Conservation (phyloP, 2,797 vertebrate species). For the Petrocephalus schoutedeni region DNA sequence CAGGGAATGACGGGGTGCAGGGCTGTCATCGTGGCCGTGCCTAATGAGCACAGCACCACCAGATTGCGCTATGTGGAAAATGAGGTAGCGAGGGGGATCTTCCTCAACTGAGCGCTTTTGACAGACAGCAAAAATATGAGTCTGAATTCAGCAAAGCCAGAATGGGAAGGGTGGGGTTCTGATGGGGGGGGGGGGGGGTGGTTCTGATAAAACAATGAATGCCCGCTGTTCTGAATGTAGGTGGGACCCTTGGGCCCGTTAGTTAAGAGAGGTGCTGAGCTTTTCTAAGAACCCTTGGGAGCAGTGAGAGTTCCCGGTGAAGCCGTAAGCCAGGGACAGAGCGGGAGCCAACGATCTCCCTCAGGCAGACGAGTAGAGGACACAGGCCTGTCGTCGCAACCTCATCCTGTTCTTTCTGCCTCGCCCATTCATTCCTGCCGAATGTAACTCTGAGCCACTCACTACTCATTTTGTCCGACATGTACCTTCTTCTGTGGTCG, state of each 20-base stretch:
- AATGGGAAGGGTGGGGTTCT: neutral
- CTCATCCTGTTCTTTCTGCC: no score
- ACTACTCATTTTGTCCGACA: no score
- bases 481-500: no score
- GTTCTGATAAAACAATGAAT: neutral
- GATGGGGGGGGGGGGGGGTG: neutral
- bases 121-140: neutral
- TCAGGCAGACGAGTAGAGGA: no score
- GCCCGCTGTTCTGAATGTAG: neutral
- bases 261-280: constrained; percentile 15
- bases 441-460: no score
- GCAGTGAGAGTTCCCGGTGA: constrained; percentile 19
- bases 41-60: neutral
- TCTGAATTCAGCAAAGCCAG: neutral
- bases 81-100: neutral
- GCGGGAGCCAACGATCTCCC: neutral
- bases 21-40: neutral
- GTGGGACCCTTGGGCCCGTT: neutral
- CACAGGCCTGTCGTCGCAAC: no score
- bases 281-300: constrained; percentile 2
- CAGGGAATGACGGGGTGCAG: neutral
- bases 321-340: constrained; percentile 11
- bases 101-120: neutral
- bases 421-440: no score
- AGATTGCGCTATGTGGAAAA: neutral